A percentile compares a stretch with the other conserved stretches of the same genome.
Evolutionary conservation across 1,140 invertebrate genomes (phyloP).

Genomic region (Ylistrum balloti): DNA sequence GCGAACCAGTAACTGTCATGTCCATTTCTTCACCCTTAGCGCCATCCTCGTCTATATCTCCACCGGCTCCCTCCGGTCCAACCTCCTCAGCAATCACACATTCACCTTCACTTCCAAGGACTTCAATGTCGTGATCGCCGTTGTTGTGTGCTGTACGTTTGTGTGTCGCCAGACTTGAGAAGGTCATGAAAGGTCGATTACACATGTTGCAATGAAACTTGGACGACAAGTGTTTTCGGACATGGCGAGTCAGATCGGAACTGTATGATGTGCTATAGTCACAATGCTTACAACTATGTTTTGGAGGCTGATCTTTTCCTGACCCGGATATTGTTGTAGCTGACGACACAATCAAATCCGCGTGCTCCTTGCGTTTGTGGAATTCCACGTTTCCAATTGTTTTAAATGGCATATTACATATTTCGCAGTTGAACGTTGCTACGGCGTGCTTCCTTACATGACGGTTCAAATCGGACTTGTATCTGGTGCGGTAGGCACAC

Average conservation of each 20-base stretch:
- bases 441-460: slow-evolving; percentile 69
- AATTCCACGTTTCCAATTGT: slow-evolving; percentile 63
- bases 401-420: slow-evolving; percentile 67
- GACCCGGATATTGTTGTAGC: slow-evolving; percentile 28
- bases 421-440: slow-evolving; percentile 63
- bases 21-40: not conserved
- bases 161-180: slow-evolving; percentile 65
- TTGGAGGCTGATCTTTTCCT: slow-evolving; percentile 44
- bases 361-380: slow-evolving; percentile 62
- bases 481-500: slow-evolving; percentile 70
- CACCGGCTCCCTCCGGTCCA: too few species aligned
- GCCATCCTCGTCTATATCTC: not conserved
- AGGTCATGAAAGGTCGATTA: slow-evolving; percentile 66
- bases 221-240: slow-evolving; percentile 55
- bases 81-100: slow-evolving; percentile 43
- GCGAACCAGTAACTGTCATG: slow-evolving; percentile 31
- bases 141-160: slow-evolving; percentile 59
- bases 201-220: slow-evolving; percentile 64
- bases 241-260: slow-evolving; percentile 63
- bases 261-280: slow-evolving; percentile 59
- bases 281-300: slow-evolving; percentile 53
- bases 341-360: slow-evolving; percentile 2
- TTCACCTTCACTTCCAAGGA: slow-evolving; percentile 45
- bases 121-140: slow-evolving; percentile 45
- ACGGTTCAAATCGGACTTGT: slow-evolving; percentile 71